phyloP scores from a whole-genome alignment of 2,113 vertebrate genomes.

The Peromyscus californicus region DNA sequence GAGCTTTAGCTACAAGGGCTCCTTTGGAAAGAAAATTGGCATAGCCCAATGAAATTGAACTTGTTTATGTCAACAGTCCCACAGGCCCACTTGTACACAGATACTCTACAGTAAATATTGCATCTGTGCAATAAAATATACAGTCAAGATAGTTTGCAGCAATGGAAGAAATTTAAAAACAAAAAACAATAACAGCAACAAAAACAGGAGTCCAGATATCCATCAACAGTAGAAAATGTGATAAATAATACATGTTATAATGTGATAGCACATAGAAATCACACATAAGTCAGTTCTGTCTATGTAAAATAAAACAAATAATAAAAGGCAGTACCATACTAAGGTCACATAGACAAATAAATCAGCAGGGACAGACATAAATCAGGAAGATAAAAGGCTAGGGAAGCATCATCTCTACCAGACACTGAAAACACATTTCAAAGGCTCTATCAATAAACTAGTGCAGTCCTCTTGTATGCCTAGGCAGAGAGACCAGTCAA shows the following conservation, averaged over 20 bases:
- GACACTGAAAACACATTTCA: neutral
- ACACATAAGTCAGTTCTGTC: neutral
- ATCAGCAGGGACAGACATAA: neutral
- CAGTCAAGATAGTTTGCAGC: neutral
- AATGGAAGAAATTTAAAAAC: neutral
- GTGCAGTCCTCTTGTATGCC: neutral
- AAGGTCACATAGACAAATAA: neutral
- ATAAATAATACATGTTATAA: neutral
- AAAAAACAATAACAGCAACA: neutral
- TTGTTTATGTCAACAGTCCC: neutral
- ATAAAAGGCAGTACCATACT: neutral
- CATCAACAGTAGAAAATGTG: neutral
- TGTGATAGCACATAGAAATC: neutral
- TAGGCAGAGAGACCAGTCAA: neutral
- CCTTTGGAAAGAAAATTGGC: conserved; percentile 9
- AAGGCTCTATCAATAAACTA: neutral
- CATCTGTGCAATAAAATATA: neutral
- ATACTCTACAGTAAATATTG: neutral
- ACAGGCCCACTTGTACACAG: neutral
- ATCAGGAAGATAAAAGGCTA: neutral
- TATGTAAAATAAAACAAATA: neutral
- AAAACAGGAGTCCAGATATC: neutral
- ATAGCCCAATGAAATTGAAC: neutral
- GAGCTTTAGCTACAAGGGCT: neutral
- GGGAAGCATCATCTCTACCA: neutral